Percentiles rank a stretch among this genome's conserved stretches.
These are phyloP conservation scores for Zapornia atra DNA, from an alignment of 2,113 vertebrate genomes.

Conservation along the genomic window DNA sequence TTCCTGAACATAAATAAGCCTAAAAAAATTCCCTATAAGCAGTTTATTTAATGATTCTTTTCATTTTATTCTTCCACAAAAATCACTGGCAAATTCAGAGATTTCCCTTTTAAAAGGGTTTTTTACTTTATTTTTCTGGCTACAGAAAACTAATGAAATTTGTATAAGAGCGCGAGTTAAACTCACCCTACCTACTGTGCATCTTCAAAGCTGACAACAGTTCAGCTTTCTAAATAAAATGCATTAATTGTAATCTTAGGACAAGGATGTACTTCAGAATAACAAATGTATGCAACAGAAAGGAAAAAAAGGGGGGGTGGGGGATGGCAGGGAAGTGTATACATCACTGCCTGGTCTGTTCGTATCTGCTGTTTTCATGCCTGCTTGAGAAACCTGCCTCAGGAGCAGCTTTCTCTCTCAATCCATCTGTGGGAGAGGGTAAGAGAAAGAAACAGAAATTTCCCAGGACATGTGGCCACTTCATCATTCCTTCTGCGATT, in stretches of 20 bases:
- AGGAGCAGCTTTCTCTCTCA: not conserved
- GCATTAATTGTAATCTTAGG: not conserved
- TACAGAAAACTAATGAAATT: not conserved
- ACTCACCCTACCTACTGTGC: not conserved
- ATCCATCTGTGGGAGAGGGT: not conserved
- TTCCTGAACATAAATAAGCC: not conserved
- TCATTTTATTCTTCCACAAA: not conserved
- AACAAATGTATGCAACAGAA: not conserved
- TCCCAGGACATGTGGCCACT: not conserved
- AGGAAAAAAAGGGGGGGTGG: not conserved
- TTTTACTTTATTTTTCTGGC: not conserved
- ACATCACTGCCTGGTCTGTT: not conserved
- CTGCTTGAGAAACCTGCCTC: not conserved
- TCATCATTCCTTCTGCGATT: not conserved
- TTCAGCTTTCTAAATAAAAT: not conserved
- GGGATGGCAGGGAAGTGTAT: not conserved
- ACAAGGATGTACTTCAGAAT: not conserved
- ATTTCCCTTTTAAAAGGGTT: not conserved
- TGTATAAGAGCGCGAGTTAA: not conserved
- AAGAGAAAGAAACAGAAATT: not conserved
- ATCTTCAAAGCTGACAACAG: not conserved
- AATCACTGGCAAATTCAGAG: not conserved
- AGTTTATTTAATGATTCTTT: not conserved
- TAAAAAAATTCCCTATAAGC: not conserved
- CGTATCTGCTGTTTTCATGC: not conserved